phyloP scores from a whole-genome alignment of 2,113 vertebrate species.

The Geococcyx californianus region DNA sequence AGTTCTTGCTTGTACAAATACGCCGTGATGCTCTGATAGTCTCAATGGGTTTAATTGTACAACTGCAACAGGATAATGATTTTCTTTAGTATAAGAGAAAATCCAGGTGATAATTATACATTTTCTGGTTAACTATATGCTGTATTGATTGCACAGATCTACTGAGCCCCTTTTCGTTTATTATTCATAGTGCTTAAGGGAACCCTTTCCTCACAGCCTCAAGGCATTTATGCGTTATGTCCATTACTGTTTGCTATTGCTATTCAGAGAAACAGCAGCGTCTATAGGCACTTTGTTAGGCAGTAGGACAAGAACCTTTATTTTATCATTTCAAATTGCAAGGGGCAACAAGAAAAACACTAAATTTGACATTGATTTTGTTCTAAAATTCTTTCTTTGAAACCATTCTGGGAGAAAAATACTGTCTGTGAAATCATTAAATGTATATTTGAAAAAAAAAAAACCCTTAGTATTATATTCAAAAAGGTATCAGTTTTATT shows the following conservation, averaged over 20 bases:
- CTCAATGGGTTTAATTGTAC: background rate
- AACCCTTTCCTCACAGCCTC: background rate
- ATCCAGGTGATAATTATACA: background rate
- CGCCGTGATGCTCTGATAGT: background rate
- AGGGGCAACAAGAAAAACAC: background rate
- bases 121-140: constrained; percentile 37
- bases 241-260: background rate
- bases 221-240: background rate
- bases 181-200: background rate
- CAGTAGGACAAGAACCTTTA: background rate
- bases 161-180: background rate
- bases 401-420: background rate
- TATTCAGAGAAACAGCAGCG: background rate
- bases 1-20: constrained; percentile 1
- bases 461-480: background rate
- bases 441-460: background rate
- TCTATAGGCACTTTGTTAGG: background rate
- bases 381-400: background rate
- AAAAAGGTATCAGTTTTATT: background rate
- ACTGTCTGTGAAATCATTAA: background rate
- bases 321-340: background rate
- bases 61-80: background rate
- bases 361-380: background rate
- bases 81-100: constrained; percentile 8
- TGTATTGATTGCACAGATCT: background rate